Conservation (phyloP, 2,113 vertebrate species). For the Oryzias melastigma region DNA sequence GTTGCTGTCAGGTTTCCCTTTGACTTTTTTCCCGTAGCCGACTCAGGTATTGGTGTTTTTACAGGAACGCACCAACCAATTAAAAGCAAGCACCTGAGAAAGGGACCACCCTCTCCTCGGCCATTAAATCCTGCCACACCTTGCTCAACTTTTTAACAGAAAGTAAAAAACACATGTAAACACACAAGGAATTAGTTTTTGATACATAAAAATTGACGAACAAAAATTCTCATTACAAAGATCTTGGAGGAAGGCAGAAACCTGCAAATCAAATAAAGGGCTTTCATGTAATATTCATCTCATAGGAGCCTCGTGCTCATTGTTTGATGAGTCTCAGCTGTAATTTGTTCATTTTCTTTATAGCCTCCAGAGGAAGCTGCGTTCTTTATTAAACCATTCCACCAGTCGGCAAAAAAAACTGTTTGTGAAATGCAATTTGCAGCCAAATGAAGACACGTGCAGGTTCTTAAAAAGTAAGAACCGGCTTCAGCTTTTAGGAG, state of each 20-base stretch:
- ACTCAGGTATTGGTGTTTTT: conserved; percentile 74
- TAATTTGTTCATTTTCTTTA: conserved; percentile 42
- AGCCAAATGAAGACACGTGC: conserved; percentile 6
- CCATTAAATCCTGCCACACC: conserved; percentile 71
- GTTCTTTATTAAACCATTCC: conserved; percentile 44
- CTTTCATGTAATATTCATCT: conserved; percentile 41
- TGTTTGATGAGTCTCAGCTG: conserved; percentile 44
- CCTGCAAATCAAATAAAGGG: conserved; percentile 34
- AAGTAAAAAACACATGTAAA: not conserved
- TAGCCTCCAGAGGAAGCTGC: conserved; percentile 33
- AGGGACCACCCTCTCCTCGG: conserved; percentile 55
- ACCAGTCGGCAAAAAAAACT: conserved; percentile 20
- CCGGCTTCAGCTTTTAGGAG: not conserved
- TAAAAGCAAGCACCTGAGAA: conserved; percentile 37
- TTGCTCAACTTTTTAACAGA: conserved; percentile 26
- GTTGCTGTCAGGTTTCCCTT: conserved; percentile 44
- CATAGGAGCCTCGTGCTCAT: conserved; percentile 29
- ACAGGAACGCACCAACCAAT: conserved; percentile 67
- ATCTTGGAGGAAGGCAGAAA: conserved; percentile 8
- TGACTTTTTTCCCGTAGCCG: conserved; percentile 74
- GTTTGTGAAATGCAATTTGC: conserved; percentile 42
- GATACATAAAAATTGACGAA: not conserved
- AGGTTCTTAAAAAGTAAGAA: not conserved
- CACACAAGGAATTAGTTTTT: not conserved
- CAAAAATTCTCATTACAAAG: conserved; percentile 17